phyloP scores from a whole-genome alignment of 2,797 vertebrate species.

The Scleropages formosus region DNA sequence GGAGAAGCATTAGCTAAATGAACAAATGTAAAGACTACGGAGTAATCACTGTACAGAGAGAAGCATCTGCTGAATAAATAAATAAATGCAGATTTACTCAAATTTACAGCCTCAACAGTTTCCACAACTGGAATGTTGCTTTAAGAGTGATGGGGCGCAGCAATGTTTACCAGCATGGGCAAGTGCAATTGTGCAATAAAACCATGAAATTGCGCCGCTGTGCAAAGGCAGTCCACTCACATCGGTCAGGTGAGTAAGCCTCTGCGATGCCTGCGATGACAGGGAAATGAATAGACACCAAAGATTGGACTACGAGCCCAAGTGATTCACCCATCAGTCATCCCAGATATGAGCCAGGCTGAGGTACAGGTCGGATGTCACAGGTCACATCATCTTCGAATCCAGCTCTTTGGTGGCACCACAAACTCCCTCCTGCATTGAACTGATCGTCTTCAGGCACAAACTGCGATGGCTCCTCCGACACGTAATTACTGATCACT shows the following conservation, averaged over 20 bases:
- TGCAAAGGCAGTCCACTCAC: background rate
- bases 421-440: background rate
- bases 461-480: background rate
- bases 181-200: background rate
- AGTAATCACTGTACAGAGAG: no score
- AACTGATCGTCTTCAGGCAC: background rate
- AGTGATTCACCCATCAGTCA: background rate
- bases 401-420: no score
- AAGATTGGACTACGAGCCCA: background rate
- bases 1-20: no score
- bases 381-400: background rate
- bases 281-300: background rate
- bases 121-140: background rate
- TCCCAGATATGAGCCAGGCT: background rate
- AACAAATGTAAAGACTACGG: no score
- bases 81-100: no score
- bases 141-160: background rate
- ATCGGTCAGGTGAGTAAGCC: background rate
- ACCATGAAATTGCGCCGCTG: background rate
- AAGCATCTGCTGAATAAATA: no score
- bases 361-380: background rate
- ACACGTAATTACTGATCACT: slow-evolving; percentile 6
- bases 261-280: background rate
- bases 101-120: no score
- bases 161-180: background rate